Evolutionary conservation across 2,888 invertebrate species (phyloP), one percentile per base, ranked within the genome.

Genomic region (Leucania comma): DNA sequence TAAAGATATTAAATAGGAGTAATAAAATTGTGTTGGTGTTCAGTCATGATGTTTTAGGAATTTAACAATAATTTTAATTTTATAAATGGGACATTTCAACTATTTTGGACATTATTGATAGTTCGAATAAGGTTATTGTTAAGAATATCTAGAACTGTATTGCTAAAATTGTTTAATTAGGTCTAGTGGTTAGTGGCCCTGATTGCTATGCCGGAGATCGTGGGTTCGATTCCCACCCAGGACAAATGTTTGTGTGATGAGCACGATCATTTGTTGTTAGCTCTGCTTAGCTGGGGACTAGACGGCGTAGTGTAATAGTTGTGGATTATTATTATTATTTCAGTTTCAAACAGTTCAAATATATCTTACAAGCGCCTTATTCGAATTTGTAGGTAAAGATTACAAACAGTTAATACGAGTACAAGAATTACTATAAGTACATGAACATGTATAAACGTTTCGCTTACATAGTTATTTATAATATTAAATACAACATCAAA

Each of bases 401-500:
- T 75, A 81, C 53, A 60, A 71, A 74, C 53, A 14, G 51, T 71
- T 75, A 73, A 72, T 70, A 68, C 24, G 48, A 74, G 58, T 75
- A 80, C 62, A 72, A 75, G 56, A 54, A 38, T 71, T 60, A 81
- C 32, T 24, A 71, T 61, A 68, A 35, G n/a, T 81, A 84, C 60
- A 79, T 65, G 58, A 78, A 82, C 64, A 71, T 67, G 71, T 83
- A 84, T 79, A 77, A 72, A 82, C 59, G 42, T 75, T 78, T 69
- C 57, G 66, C 73, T 75, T 80, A 85, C 61, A 74, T 72, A 77
- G 14, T 64, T 59, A 70, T 63, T 58, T 70, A 72, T 67, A 67
- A 65, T 78, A 81, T 78, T 86, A 80, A 78, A 86, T 90, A 93
- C 88, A 90, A 91, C 91, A 89, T 94, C 94, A 95, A 95, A 94